Conservation (phyloP, 2,797 vertebrate species). For the Pelochelys cantorii region DNA sequence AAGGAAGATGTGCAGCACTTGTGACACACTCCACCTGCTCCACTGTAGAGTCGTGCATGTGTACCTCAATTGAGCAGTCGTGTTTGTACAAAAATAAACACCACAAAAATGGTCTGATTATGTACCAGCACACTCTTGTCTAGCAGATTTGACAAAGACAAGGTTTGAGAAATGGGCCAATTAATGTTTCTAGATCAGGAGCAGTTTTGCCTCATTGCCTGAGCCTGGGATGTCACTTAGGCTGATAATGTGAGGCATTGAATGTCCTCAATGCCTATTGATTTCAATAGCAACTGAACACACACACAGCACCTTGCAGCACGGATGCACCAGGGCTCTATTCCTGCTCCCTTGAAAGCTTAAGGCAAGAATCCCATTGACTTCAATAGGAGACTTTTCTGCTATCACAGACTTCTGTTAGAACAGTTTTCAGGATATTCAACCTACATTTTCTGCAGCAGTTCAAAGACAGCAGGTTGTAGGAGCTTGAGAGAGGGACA, state of each 20-base stretch:
- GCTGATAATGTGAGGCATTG: not conserved
- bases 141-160: not conserved
- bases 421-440: not conserved
- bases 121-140: conserved; percentile 17
- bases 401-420: not conserved
- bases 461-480: too few species aligned
- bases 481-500: too few species aligned
- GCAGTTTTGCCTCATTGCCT: not conserved
- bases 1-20: conserved; percentile 50
- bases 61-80: conserved; percentile 1
- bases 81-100: conserved; percentile 62
- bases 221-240: not conserved
- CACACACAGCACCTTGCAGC: not conserved
- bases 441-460: not conserved
- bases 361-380: not conserved
- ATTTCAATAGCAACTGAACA: not conserved
- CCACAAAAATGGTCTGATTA: conserved; percentile 39
- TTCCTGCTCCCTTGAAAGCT: not conserved
- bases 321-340: not conserved
- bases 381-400: not conserved
- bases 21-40: conserved; percentile 62
- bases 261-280: not conserved
- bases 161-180: conserved; percentile 41
- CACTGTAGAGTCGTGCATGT: not conserved
- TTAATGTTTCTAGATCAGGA: conserved; percentile 2